Percentiles rank a stretch among this genome's conserved stretches.
phyloP scores from a whole-genome alignment of 2,888 invertebrate species.

The Strigamia crassipes region DNA sequence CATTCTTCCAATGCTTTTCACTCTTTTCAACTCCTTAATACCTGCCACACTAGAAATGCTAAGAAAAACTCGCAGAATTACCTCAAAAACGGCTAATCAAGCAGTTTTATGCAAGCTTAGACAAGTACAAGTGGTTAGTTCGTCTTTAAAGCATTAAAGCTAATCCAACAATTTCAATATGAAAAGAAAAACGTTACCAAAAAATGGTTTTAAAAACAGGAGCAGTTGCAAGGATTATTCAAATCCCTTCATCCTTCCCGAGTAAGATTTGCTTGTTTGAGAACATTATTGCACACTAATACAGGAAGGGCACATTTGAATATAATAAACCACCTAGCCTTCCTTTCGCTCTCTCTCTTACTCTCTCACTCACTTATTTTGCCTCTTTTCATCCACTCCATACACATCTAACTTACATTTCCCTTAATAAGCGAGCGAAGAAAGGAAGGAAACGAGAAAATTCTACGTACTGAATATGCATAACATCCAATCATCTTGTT shows the following conservation, averaged over 20 bases:
- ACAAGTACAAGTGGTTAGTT: not conserved
- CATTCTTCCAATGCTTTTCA: too few relatives aligned
- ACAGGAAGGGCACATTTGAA: conserved; percentile 15
- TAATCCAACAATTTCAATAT: conserved; percentile 11
- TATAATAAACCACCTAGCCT: conserved; percentile 45
- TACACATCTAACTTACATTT: conserved; percentile 26
- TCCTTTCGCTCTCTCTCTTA: conserved; percentile 48
- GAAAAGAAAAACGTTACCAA: not conserved
- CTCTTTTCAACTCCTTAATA: too few relatives aligned
- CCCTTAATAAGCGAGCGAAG: conserved; percentile 6
- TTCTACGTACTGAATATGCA: conserved; percentile 36
- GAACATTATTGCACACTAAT: conserved; percentile 10
- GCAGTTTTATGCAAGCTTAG: too few relatives aligned
- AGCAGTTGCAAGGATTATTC: conserved; percentile 13
- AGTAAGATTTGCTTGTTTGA: not conserved
- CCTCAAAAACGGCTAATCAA: too few relatives aligned
- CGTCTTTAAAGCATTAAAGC: not conserved
- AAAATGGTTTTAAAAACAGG: not conserved
- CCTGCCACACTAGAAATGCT: too few relatives aligned
- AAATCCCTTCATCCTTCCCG: conserved; percentile 4
- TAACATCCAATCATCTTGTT: conserved; percentile 23
- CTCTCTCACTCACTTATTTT: conserved; percentile 43
- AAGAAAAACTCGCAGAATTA: too few relatives aligned
- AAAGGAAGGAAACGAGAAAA: conserved; percentile 16
- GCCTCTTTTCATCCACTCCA: conserved; percentile 27